Conservation (phyloP, 2,888 invertebrate genomes). For the Tubulanus polymorphus region DNA sequence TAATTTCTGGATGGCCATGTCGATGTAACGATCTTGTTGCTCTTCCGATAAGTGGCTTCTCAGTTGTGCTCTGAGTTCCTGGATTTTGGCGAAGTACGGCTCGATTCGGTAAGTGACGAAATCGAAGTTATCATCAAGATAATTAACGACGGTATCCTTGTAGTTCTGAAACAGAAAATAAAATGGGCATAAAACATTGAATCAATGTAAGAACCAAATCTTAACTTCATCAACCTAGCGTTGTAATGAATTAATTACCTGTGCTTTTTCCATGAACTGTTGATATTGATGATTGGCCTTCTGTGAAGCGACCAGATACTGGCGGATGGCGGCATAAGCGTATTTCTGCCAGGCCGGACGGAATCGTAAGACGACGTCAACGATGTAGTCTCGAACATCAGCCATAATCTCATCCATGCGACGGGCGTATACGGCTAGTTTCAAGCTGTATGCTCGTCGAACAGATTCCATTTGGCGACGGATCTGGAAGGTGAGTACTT, state of each 20-base stretch:
- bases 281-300: background rate
- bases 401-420: background rate
- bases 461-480: background rate
- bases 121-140: background rate
- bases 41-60: no score
- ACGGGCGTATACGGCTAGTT: background rate
- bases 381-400: background rate
- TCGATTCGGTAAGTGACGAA: background rate
- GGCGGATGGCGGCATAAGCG: background rate
- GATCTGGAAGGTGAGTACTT: no score
- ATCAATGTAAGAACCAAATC: no score
- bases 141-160: background rate
- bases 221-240: no score
- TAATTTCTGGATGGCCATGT: no score
- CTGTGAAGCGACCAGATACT: background rate
- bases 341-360: constrained; percentile 1
- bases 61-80: no score
- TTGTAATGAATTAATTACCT: no score
- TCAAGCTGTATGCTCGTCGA: background rate
- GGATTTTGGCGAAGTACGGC: no score
- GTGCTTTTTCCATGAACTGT: no score
- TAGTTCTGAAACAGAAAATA: no score
- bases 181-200: no score
- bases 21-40: no score
- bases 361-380: background rate